Evolutionary conservation across 2,113 vertebrate species (phyloP), one percentile per base, ranked within the genome.

Genomic region (Mola mola): DNA sequence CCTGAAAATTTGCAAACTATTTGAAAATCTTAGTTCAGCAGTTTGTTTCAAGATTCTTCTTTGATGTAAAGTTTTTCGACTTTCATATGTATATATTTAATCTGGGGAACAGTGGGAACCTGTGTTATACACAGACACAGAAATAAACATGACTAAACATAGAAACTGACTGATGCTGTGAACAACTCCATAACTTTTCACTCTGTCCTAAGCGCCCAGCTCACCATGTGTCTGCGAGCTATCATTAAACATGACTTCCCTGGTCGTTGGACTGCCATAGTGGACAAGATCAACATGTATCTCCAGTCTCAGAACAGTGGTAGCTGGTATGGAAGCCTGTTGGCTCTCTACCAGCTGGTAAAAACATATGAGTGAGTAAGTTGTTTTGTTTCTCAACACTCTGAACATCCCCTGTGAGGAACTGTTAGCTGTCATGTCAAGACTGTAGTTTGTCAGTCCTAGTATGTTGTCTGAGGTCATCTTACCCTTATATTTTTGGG

Each of bases 221-320:
- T 99, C 82, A 98, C 96, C 0, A 95, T 98, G 88, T 99, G 96
- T 71, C 89, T 99, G 44, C 93, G 96, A 71, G 92, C 92, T 52
- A 96, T 99, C 85, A 98, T 99, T 70, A 98, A 97, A 56, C 93
- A 97, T 0, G 97, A 99, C 84, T 99, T 98, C 72, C 97, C 97
- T 0, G 95, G 96, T 36, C 95, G 96, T 24, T 99, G 97, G 96
- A 96, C 96, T 0, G 94, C 91, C 0, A 91, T 99, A 0, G 94
- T 98, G 13, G 97, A 99, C 87, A 97, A 97, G 88, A 93, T 98
- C 47, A 90, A 92, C 50, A 81, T 93, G 68, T 97, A 97, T 79
- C 84, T 99, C 76, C 94, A 95, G 71, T 94, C 94, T n/a, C 93
- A 94, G 78, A 97, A 92, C 91, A 96, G 93, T 12, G 93, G 92